Percentiles rank a stretch among this genome's conserved stretches.
Conservation (phyloP, 1,140 invertebrate genomes). For the Liolophura sinensis region DNA sequence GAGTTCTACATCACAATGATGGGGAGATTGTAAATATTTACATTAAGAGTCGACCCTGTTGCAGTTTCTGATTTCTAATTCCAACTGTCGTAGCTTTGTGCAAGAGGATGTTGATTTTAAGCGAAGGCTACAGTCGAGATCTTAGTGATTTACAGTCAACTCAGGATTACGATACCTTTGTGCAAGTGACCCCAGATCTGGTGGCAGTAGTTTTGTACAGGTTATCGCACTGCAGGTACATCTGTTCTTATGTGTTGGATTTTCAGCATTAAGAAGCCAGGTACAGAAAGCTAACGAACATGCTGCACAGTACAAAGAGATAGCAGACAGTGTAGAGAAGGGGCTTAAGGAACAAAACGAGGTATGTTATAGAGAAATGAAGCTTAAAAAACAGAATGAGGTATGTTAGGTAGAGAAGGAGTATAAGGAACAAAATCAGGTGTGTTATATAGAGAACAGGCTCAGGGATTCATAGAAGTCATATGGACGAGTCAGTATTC, state of each 20-base stretch:
- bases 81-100: no score
- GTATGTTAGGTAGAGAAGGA: conserved; percentile 69
- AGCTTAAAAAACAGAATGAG: no score
- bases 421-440: conserved; percentile 70
- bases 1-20: no score
- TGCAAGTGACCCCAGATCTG: no score
- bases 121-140: no score
- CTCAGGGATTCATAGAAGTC: no score
- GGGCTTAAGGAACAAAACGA: conserved; percentile 73
- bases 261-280: conserved; percentile 69
- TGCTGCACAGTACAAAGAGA: conserved; percentile 79
- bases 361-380: conserved; percentile 32
- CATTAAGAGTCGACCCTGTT: no score
- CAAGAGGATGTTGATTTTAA: no score
- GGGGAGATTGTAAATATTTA: no score
- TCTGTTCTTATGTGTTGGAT: conserved; percentile 2
- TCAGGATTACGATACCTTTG: no score
- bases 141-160: no score
- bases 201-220: neutral
- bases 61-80: no score
- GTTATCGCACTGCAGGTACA: neutral
- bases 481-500: conserved; percentile 75
- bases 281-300: conserved; percentile 72
- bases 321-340: conserved; percentile 77
- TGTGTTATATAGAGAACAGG: conserved; percentile 14